phyloP scores from a whole-genome alignment of 2,888 invertebrate species.

The Orchestes rusci region DNA sequence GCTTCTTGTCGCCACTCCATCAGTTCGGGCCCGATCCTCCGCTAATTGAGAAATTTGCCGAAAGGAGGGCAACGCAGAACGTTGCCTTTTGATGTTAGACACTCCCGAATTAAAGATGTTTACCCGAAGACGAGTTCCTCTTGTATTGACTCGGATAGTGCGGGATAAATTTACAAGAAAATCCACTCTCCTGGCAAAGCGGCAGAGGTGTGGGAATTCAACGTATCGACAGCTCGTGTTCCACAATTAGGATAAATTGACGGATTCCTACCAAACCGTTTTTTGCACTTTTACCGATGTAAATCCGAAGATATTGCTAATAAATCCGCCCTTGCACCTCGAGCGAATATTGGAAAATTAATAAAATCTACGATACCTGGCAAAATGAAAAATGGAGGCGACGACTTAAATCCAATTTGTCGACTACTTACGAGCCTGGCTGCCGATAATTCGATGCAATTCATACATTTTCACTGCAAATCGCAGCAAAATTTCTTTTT shows the following conservation, averaged over 20 bases:
- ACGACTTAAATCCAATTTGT: conserved; percentile 21
- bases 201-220: no score
- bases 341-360: conserved; percentile 22
- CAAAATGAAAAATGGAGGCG: conserved; percentile 21
- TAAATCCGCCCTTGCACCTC: no score
- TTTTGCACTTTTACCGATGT: no score
- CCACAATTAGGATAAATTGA: no score
- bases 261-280: no score
- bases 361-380: conserved; percentile 20
- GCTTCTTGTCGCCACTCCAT: conserved; percentile 20
- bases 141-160: conserved; percentile 9
- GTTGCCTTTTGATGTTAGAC: conserved; percentile 21
- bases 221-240: no score
- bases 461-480: conserved; percentile 13
- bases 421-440: conserved; percentile 15
- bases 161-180: conserved; percentile 17
- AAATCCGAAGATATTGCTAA: no score
- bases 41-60: conserved; percentile 24
- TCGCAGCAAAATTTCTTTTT: no score
- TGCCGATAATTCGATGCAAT: conserved; percentile 19
- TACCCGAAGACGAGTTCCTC: conserved; percentile 8
- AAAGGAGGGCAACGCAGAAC: conserved; percentile 20
- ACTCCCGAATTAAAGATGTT: conserved; percentile 15
- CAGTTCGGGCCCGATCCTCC: conserved; percentile 19
- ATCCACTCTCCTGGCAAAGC: conserved; percentile 14